Conservation (phyloP, 2,888 invertebrate genomes). For the Aphodius granarius region DNA sequence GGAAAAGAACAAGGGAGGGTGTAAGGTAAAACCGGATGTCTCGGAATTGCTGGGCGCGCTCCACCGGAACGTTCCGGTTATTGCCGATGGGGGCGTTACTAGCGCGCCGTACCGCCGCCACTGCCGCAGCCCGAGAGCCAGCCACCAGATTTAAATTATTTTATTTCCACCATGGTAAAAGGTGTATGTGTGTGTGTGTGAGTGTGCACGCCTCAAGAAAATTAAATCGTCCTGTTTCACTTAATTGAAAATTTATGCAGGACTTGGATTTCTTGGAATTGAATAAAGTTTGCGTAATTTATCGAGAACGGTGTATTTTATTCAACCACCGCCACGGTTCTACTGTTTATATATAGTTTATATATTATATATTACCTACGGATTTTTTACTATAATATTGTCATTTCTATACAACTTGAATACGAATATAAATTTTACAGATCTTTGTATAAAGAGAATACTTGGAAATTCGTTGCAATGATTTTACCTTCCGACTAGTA, state of each 20-base stretch:
- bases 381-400: no score
- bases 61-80: constrained; percentile 1
- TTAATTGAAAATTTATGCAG: not conserved
- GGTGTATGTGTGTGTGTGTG: not conserved
- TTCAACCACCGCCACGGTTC: no score
- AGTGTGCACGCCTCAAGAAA: not conserved
- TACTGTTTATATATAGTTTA: no score
- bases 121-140: constrained; percentile 1
- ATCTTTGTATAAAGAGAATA: no score
- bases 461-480: no score
- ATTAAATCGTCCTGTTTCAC: not conserved
- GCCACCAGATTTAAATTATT: constrained; percentile 6
- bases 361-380: no score
- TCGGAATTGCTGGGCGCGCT: constrained; percentile 29
- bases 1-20: constrained; percentile 41
- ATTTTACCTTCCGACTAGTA: no score
- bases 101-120: constrained; percentile 18
- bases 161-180: not conserved
- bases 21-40: constrained; percentile 36
- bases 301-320: no score
- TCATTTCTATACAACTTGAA: no score
- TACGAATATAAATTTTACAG: no score
- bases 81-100: not conserved
- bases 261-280: not conserved
- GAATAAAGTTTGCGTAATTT: not conserved